phyloP scores from a whole-genome alignment of 1,140 invertebrate species.

The Episyrphus balteatus region DNA sequence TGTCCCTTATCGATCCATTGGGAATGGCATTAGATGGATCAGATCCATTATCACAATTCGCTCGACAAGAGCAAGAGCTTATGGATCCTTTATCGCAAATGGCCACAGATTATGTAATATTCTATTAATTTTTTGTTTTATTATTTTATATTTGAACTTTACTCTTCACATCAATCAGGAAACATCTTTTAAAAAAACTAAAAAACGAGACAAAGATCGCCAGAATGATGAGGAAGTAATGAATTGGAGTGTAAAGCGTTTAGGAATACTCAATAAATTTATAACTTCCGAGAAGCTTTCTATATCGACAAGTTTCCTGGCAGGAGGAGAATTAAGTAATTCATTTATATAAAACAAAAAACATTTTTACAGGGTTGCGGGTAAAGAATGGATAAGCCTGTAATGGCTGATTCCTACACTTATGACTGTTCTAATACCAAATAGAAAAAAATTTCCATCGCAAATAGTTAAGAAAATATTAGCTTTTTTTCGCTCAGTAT shows the following conservation, averaged over 20 bases:
- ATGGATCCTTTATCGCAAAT: constrained; percentile 54
- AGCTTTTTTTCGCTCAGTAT: no score
- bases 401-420: no score
- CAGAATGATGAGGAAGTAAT: constrained; percentile 45
- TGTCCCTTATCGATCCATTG: constrained; percentile 40
- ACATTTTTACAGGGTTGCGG: not conserved
- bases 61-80: constrained; percentile 42
- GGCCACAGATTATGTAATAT: constrained; percentile 46
- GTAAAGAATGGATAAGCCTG: no score
- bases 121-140: not conserved
- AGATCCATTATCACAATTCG: constrained; percentile 65
- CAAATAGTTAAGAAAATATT: no score
- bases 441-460: no score
- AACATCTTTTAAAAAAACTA: constrained; percentile 36
- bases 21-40: constrained; percentile 52
- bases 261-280: constrained; percentile 70
- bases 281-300: constrained; percentile 86
- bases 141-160: not conserved
- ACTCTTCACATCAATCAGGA: constrained; percentile 17
- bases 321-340: constrained; percentile 67
- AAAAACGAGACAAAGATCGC: constrained; percentile 31
- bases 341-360: constrained; percentile 3
- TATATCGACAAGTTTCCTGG: constrained; percentile 77
- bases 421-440: no score
- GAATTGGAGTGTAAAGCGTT: constrained; percentile 61